phyloP scores from a whole-genome alignment of 1,140 invertebrate genomes.

The Ectropis grisescens region DNA sequence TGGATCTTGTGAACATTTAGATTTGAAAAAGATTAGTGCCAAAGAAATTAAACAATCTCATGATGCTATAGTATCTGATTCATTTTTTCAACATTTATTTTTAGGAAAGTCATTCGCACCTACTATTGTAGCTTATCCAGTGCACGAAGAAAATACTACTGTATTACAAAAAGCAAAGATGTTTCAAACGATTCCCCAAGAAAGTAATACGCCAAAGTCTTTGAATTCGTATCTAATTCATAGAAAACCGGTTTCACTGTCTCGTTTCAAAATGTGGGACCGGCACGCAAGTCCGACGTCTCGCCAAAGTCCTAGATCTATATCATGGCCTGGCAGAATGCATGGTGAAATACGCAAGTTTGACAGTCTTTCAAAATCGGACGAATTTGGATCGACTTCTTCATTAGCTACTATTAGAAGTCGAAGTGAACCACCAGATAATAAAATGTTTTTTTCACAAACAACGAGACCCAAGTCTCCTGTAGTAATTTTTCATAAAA shows the following conservation, averaged over 20 bases:
- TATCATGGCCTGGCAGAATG: conserved; percentile 65
- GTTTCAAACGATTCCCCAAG: conserved; percentile 68
- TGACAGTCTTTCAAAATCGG: conserved; percentile 42
- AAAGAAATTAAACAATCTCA: conserved; percentile 71
- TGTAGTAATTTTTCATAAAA: conserved; percentile 34
- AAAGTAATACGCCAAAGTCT: conserved; percentile 64
- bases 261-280: conserved; percentile 79
- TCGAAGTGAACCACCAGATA: conserved; percentile 66
- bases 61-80: conserved; percentile 72
- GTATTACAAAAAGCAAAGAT: conserved; percentile 76
- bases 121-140: conserved; percentile 33
- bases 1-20: conserved; percentile 23
- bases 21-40: conserved; percentile 26
- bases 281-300: conserved; percentile 48
- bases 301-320: conserved; percentile 40
- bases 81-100: conserved; percentile 81
- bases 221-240: conserved; percentile 76
- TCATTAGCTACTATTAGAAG: conserved; percentile 60
- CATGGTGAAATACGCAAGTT: conserved; percentile 45
- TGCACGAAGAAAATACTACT: conserved; percentile 57
- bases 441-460: conserved; percentile 64
- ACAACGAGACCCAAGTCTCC: conserved; percentile 58
- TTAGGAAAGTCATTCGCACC: conserved; percentile 53
- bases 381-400: conserved; percentile 47
- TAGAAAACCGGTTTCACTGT: conserved; percentile 79